A percentile compares a stretch with the other conserved stretches of the same genome.
Evolutionary conservation across 2,888 invertebrate species (phyloP).

Genomic region (Villa cingulata): DNA sequence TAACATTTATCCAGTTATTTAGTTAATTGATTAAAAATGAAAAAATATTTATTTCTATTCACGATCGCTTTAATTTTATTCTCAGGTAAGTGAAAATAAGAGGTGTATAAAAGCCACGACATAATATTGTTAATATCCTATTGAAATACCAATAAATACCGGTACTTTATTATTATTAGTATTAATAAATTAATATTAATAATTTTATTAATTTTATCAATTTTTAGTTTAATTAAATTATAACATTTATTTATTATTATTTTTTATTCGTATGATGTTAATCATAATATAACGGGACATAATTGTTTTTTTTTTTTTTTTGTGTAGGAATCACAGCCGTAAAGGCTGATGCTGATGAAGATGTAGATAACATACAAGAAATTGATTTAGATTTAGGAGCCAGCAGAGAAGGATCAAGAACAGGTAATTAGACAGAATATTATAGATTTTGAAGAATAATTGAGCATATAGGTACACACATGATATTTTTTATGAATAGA

Average conservation of each 20-base stretch:
- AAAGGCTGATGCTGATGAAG: slow-evolving; percentile 29
- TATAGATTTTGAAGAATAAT: background rate
- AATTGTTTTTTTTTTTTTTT: slow-evolving; percentile 23
- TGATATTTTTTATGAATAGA: slow-evolving; percentile 39
- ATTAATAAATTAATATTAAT: too few species aligned
- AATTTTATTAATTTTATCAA: background rate
- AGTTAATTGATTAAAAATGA: too few species aligned
- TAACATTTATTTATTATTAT: too few species aligned
- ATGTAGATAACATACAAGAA: slow-evolving; percentile 38
- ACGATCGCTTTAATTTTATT: background rate
- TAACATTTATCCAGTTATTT: too few species aligned
- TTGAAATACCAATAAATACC: too few species aligned
- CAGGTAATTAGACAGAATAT: slow-evolving; percentile 44
- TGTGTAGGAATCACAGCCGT: slow-evolving; percentile 26
- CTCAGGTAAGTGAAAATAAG: background rate
- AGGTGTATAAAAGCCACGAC: too few species aligned
- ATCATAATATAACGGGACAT: too few species aligned
- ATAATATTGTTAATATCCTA: too few species aligned
- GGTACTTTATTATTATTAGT: too few species aligned
- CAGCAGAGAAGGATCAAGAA: slow-evolving; percentile 76
- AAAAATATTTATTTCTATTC: background rate
- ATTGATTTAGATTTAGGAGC: slow-evolving; percentile 71
- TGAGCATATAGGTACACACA: background rate
- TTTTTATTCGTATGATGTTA: too few species aligned
- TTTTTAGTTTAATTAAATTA: too few species aligned